phyloP scores from a whole-genome alignment of 2,797 vertebrate genomes.

The Sebastes taczanowskii region DNA sequence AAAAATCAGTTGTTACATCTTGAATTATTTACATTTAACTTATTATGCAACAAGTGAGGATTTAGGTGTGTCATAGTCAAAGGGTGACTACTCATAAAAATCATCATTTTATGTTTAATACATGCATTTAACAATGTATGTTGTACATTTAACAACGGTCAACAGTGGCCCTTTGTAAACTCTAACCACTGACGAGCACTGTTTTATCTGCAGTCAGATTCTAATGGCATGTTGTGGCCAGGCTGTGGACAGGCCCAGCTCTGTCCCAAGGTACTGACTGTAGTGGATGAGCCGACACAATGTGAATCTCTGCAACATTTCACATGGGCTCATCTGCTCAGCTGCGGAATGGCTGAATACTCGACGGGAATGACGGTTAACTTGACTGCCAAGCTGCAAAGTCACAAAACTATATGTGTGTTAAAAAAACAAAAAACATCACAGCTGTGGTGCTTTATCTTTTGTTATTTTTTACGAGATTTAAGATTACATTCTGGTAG shows the following conservation, averaged over 20 bases:
- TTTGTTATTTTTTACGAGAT: not conserved
- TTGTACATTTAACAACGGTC: not conserved
- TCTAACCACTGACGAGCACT: slow-evolving; percentile 55
- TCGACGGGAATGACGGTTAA: not conserved
- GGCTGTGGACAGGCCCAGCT: slow-evolving; percentile 70
- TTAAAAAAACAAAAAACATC: no score
- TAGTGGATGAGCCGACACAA: slow-evolving; percentile 62
- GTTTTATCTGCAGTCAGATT: slow-evolving; percentile 76
- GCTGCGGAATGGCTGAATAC: slow-evolving; percentile 42
- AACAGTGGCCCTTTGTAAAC: not conserved
- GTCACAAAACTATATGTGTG: not conserved
- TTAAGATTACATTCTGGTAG: not conserved
- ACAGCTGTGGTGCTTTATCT: not conserved
- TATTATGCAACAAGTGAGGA: not conserved
- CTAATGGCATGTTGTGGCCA: slow-evolving; percentile 72
- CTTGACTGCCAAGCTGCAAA: slow-evolving; percentile 62
- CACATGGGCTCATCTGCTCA: slow-evolving; percentile 73
- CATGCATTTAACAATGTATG: not conserved
- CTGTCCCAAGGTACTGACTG: slow-evolving; percentile 77
- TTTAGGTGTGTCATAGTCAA: not conserved
- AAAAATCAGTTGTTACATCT: not conserved
- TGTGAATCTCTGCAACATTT: slow-evolving; percentile 61
- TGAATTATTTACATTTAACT: not conserved
- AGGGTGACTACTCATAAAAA: not conserved
- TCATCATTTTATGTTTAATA: not conserved